These are phyloP conservation scores for Itoplectis maculator DNA, from an alignment of 2,888 invertebrate genomes.

Conservation along the genomic window DNA sequence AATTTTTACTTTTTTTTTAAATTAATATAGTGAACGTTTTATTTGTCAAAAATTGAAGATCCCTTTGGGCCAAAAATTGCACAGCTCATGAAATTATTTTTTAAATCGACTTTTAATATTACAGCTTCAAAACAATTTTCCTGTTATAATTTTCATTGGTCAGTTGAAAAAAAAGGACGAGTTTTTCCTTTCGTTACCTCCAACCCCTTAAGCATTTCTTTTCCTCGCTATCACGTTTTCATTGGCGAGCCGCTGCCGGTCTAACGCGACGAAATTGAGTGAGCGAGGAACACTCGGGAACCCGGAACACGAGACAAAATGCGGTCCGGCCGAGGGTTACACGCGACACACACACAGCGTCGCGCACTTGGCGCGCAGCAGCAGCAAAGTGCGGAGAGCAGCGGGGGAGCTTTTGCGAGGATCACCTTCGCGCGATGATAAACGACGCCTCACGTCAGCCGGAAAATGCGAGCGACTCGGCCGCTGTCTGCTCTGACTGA, in stretches of 20 bases:
- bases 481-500: constrained; percentile 77
- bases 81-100: too few species aligned
- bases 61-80: too few species aligned
- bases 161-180: too few species aligned
- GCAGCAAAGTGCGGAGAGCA: constrained; percentile 17
- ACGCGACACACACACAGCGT: too few species aligned
- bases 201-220: too few species aligned
- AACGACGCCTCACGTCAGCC: constrained; percentile 79
- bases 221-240: too few species aligned
- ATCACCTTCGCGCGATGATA: constrained; percentile 74
- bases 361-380: background rate
- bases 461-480: constrained; percentile 78
- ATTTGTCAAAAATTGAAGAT: too few species aligned
- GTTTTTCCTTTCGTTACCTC: too few species aligned
- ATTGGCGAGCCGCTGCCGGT: too few species aligned
- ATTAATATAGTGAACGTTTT: too few species aligned
- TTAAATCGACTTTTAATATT: too few species aligned
- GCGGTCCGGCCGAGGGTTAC: background rate
- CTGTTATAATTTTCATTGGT: background rate
- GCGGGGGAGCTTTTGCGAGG: constrained; percentile 44
- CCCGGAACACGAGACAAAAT: background rate
- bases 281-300: background rate
- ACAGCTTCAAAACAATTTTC: too few species aligned
- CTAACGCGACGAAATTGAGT: background rate
- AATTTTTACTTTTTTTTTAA: background rate